A percentile compares a stretch with the other conserved stretches of the same genome.
phyloP scores from a whole-genome alignment of 2,797 vertebrate genomes.

The Sebastes hopkinsi region DNA sequence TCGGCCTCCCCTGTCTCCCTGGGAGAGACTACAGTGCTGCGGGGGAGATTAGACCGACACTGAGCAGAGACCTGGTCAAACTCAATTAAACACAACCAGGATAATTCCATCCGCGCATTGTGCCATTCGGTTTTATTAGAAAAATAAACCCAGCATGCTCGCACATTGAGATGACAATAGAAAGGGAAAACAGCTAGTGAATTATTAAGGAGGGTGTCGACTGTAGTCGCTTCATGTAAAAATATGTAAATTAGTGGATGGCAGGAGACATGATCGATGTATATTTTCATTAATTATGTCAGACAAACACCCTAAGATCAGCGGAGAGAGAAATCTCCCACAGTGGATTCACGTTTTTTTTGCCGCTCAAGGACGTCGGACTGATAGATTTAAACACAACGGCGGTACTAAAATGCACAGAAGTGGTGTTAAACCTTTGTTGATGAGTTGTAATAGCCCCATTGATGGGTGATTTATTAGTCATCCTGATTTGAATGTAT shows the following conservation, averaged over 20 bases:
- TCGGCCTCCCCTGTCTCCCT: constrained; percentile 76
- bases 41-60: constrained; percentile 75
- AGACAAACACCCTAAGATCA: constrained; percentile 33
- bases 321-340: neutral
- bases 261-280: constrained; percentile 56
- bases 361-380: neutral
- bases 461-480: constrained; percentile 55
- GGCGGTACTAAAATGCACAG: neutral
- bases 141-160: constrained; percentile 60
- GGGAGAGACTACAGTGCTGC: constrained; percentile 74
- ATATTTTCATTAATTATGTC: constrained; percentile 59
- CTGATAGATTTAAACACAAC: neutral
- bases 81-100: constrained; percentile 77
- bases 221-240: constrained; percentile 48
- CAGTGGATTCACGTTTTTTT: neutral
- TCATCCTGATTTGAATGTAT: constrained; percentile 45
- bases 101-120: constrained; percentile 72
- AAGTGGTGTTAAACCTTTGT: constrained; percentile 13
- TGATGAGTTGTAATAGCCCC: constrained; percentile 49
- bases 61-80: constrained; percentile 74
- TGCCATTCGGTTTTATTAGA: constrained; percentile 62
- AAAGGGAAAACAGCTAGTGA: constrained; percentile 53
- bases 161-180: constrained; percentile 44
- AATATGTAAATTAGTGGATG: constrained; percentile 59
- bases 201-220: constrained; percentile 63